These are phyloP conservation scores for Pholis gunnellus DNA, from an alignment of 2,113 vertebrate genomes.

Conservation along the genomic window DNA sequence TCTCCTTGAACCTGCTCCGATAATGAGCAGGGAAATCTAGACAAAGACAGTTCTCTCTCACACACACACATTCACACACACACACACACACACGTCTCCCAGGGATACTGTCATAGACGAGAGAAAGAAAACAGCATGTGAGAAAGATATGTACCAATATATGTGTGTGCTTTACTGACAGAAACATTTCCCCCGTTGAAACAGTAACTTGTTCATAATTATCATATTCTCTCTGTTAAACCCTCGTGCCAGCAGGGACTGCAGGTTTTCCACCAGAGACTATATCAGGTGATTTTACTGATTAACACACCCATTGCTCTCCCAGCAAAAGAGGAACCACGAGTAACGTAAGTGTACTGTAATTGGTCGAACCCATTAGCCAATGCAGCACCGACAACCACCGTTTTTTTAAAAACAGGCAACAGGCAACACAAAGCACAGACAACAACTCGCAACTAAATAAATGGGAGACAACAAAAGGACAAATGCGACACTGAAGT, in stretches of 20 bases:
- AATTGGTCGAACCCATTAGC: background rate
- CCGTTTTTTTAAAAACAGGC: background rate
- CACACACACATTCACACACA: background rate
- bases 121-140: slow-evolving; percentile 21
- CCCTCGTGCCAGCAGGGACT: background rate
- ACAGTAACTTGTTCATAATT: slow-evolving; percentile 35
- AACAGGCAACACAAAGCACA: background rate
- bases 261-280: slow-evolving; percentile 4
- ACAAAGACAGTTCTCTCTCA: slow-evolving; percentile 61
- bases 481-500: background rate
- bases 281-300: slow-evolving; percentile 20
- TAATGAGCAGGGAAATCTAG: slow-evolving; percentile 74
- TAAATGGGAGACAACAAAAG: background rate
- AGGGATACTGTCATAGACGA: slow-evolving; percentile 46
- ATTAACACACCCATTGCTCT: slow-evolving; percentile 32
- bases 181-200: slow-evolving; percentile 32
- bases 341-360: background rate
- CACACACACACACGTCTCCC: slow-evolving; percentile 20
- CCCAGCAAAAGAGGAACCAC: background rate
- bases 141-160: slow-evolving; percentile 18
- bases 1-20: slow-evolving; percentile 76
- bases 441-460: background rate
- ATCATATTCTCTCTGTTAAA: slow-evolving; percentile 4
- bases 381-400: background rate
- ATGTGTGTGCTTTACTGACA: slow-evolving; percentile 27